Percentiles rank a stretch among this genome's conserved stretches.
Conservation (phyloP, 2,888 invertebrate genomes). For the Phania funesta region DNA sequence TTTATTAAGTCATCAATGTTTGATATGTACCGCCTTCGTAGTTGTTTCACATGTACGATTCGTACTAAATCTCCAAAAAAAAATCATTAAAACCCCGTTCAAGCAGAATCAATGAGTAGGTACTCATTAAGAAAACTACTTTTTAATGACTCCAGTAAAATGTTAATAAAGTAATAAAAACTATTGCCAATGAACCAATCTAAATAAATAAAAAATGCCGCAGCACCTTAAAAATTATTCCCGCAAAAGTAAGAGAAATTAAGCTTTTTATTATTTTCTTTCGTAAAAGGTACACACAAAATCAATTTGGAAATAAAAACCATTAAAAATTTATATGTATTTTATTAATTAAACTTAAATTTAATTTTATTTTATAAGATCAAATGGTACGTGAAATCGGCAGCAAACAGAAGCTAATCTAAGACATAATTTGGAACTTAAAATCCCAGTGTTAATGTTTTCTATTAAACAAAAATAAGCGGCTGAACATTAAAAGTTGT, state of each 20-base stretch:
- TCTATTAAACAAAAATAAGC: constrained; percentile 7
- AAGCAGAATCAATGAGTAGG: background rate
- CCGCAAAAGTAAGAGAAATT: constrained; percentile 25
- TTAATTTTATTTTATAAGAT: constrained; percentile 9
- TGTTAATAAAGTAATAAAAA: constrained; percentile 56
- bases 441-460: constrained; percentile 78
- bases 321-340: constrained; percentile 52
- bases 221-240: background rate
- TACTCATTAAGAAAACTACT: no score
- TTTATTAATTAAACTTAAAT: constrained; percentile 57
- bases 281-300: constrained; percentile 49
- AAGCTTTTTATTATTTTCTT: constrained; percentile 10
- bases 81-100: no score
- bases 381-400: background rate
- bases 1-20: no score
- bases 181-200: background rate
- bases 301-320: constrained; percentile 56
- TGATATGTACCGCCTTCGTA: constrained; percentile 39
- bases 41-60: no score
- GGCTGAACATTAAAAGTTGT: constrained; percentile 11
- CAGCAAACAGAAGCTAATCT: constrained; percentile 50
- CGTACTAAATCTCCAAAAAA: no score
- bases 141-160: constrained; percentile 62
- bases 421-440: constrained; percentile 71
- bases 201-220: background rate